Evolutionary conservation across 2,113 vertebrate genomes (phyloP).

Genomic region (Cryptomyrus ogoouensis): DNA sequence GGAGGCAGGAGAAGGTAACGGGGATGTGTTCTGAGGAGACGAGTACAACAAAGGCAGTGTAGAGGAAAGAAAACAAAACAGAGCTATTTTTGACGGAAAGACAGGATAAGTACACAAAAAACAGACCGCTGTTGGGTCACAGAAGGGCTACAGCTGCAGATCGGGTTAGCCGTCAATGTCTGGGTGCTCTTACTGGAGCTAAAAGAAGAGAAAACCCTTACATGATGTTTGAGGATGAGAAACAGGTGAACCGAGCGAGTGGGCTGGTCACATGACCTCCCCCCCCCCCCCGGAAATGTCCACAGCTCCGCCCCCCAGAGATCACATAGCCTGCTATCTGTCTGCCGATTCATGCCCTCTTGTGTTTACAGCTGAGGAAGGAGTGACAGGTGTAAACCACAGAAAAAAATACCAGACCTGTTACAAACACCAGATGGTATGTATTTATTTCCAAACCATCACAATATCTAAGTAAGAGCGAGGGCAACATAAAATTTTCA

Average conservation of each 20-base stretch:
- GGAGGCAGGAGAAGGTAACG: not conserved
- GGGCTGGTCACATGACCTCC: not conserved
- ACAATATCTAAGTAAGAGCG: not conserved
- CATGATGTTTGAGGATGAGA: not conserved
- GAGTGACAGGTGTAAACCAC: not conserved
- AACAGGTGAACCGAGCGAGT: not conserved
- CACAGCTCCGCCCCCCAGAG: not conserved
- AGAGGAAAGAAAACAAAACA: not conserved
- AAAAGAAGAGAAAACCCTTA: not conserved
- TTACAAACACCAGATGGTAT: constrained; percentile 9
- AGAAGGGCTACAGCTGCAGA: not conserved
- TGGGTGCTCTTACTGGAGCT: not conserved
- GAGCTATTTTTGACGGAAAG: not conserved
- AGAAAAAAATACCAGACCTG: not conserved
- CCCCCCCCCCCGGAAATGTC: too few species aligned
- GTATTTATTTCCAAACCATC: not conserved
- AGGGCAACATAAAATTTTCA: not conserved
- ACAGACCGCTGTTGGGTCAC: not conserved
- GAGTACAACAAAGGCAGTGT: not conserved
- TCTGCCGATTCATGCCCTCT: not conserved
- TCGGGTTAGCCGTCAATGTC: not conserved
- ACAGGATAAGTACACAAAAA: not conserved
- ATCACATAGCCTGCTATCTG: not conserved
- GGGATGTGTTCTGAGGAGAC: not conserved
- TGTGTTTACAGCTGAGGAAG: not conserved